Percentiles rank a stretch among this genome's conserved stretches.
Conservation (phyloP, 2,797 vertebrate genomes). For the Scolopax rusticola region DNA sequence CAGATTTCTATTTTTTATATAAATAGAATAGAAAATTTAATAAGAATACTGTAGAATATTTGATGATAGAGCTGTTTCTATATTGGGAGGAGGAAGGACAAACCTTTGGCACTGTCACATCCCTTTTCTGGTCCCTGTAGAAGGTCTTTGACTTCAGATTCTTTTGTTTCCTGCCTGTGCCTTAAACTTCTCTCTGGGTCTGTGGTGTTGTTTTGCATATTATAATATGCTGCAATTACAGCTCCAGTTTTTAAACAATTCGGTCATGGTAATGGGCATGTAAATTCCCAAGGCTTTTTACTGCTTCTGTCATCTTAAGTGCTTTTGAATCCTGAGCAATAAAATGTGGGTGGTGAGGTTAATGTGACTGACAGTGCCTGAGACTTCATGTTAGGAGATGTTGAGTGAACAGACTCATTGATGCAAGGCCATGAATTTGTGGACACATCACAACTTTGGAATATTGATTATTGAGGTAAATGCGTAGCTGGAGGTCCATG, state of each 20-base stretch:
- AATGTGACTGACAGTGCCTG: background rate
- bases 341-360: background rate
- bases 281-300: constrained; percentile 3
- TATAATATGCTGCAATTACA: background rate
- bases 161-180: background rate
- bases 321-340: constrained; percentile 9
- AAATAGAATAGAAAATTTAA: background rate
- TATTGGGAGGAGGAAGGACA: background rate
- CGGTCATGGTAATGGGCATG: background rate
- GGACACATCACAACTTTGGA: background rate
- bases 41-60: background rate
- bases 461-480: constrained; percentile 33
- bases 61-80: background rate
- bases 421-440: background rate
- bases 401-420: background rate
- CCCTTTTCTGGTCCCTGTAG: background rate
- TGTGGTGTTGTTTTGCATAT: background rate
- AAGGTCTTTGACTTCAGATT: background rate
- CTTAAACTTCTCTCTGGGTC: background rate
- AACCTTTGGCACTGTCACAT: background rate
- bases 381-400: background rate
- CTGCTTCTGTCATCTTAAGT: constrained; percentile 1
- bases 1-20: background rate
- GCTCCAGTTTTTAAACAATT: background rate
- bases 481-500: constrained; percentile 4